Evolutionary conservation across 1,140 invertebrate species (phyloP).

Genomic region (silkworm (Bombyx mori)): DNA sequence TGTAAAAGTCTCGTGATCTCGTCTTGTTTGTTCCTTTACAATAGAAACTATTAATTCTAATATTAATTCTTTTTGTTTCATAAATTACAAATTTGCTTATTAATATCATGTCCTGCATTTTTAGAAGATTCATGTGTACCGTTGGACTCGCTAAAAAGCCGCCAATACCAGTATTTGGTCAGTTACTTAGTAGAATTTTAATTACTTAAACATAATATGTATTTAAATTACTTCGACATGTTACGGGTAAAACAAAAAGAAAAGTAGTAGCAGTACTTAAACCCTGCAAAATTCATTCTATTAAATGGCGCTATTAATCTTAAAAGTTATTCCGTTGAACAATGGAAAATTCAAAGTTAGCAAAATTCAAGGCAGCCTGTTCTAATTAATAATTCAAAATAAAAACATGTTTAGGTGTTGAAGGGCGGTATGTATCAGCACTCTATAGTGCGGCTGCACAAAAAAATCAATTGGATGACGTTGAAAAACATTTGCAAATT

Average conservation of each 20-base stretch:
- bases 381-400: neutral
- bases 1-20: no score
- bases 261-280: no score
- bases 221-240: no score
- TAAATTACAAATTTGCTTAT: no score
- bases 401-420: constrained; percentile 45
- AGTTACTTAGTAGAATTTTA: constrained; percentile 4
- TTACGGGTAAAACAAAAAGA: no score
- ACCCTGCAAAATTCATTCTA: neutral
- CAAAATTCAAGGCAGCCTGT: constrained; percentile 80
- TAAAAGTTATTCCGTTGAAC: neutral
- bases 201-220: no score
- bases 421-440: constrained; percentile 95
- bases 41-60: no score
- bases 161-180: constrained; percentile 49
- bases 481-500: constrained; percentile 90
- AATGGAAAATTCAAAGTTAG: constrained; percentile 1
- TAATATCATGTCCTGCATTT: constrained; percentile 20
- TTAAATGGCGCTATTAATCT: neutral
- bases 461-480: constrained; percentile 87
- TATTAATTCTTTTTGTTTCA: neutral
- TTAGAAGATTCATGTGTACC: constrained; percentile 31
- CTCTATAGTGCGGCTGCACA: constrained; percentile 94
- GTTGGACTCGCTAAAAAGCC: constrained; percentile 21
- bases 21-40: no score